Conservation (phyloP, 2,797 vertebrate genomes). For the Syngnathus acus region DNA sequence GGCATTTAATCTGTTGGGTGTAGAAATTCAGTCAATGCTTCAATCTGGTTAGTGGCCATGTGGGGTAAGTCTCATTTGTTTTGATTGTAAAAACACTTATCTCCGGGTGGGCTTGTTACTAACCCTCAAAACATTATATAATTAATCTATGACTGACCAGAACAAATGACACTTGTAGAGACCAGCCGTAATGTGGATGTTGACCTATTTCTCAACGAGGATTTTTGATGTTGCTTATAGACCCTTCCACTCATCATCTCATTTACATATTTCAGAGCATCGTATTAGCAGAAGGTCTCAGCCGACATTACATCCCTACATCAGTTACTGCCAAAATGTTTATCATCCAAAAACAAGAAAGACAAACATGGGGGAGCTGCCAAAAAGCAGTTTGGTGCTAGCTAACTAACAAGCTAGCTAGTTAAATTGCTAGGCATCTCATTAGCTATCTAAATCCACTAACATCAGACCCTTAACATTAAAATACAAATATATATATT, state of each 20-base stretch:
- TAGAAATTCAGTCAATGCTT: not conserved
- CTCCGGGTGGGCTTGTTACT: not conserved
- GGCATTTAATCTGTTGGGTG: constrained; percentile 8
- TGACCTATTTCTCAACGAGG: not conserved
- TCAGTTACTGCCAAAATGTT: not conserved
- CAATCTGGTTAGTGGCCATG: not conserved
- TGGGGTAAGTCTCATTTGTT: constrained; percentile 3
- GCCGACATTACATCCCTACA: not conserved
- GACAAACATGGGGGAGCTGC: not conserved
- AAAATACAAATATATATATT: no score
- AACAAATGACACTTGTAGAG: not conserved
- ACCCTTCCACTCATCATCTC: not conserved
- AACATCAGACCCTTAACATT: no score
- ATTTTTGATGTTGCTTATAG: not conserved
- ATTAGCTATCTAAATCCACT: no score
- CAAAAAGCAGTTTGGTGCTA: not conserved
- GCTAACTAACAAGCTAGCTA: no score
- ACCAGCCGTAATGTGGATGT: not conserved
- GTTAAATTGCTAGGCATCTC: no score
- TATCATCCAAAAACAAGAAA: not conserved
- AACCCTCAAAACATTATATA: not conserved
- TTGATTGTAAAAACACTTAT: not conserved
- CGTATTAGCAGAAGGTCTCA: not conserved
- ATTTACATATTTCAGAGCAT: not conserved
- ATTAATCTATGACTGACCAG: not conserved